Evolutionary conservation across 2,888 invertebrate genomes (phyloP).

Genomic region (Microctonus hyperodae): DNA sequence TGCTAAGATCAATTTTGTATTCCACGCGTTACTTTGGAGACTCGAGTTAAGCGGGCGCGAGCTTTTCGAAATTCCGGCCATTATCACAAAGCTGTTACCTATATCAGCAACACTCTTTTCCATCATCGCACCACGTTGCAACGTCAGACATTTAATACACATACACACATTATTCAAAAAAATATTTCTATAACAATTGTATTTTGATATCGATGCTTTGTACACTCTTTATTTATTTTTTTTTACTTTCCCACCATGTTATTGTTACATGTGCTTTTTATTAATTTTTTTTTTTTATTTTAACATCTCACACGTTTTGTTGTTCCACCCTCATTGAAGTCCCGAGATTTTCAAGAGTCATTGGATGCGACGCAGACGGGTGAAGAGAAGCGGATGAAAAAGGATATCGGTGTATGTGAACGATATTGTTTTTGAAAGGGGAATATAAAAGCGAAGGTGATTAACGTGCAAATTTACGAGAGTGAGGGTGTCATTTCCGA

Average conservation of each 20-base stretch:
- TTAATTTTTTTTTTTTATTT: not conserved
- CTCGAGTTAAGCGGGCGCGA: constrained; percentile 52
- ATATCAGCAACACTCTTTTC: constrained; percentile 21
- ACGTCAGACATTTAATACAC: not conserved
- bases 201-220: too few relatives aligned
- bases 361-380: constrained; percentile 8
- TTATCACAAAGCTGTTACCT: constrained; percentile 47
- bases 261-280: not conserved
- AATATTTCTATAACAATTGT: constrained; percentile 5
- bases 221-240: not conserved
- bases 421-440: constrained; percentile 16
- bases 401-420: constrained; percentile 2
- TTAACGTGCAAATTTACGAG: constrained; percentile 32
- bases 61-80: constrained; percentile 56
- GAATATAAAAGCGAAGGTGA: constrained; percentile 21
- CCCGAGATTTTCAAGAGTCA: constrained; percentile 27
- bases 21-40: constrained; percentile 56
- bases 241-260: not conserved
- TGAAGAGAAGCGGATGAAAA: not conserved
- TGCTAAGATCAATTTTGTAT: constrained; percentile 60
- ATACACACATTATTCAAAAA: not conserved
- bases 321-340: constrained; percentile 4
- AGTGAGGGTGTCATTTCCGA: not conserved
- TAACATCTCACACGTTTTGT: not conserved
- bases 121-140: constrained; percentile 9